Evolutionary conservation across 1,140 invertebrate genomes (phyloP).

Genomic region (Cryptotermes secundus): DNA sequence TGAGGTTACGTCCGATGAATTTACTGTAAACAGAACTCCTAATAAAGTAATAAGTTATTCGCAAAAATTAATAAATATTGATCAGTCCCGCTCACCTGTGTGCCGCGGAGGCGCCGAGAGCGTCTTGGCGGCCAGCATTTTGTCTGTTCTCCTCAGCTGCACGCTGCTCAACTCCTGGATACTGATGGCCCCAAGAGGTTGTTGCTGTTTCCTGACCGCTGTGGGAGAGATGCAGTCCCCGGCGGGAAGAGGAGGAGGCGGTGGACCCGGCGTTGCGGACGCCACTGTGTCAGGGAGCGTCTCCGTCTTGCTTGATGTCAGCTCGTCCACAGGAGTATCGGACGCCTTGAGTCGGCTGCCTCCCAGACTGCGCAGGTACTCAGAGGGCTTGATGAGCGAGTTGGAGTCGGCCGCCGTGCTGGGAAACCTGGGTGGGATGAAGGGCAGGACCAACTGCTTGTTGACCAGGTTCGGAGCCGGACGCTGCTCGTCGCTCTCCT

Average conservation of each 20-base stretch:
- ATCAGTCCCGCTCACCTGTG: background rate
- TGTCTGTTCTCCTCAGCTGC: conserved; percentile 67
- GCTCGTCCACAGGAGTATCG: background rate
- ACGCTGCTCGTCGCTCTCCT: background rate
- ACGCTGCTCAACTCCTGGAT: conserved; percentile 83
- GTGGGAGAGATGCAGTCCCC: background rate
- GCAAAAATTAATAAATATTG: too few relatives aligned
- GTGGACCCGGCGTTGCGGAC: background rate
- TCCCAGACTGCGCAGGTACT: conserved; percentile 72
- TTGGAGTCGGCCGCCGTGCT: conserved; percentile 65
- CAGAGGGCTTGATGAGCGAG: conserved; percentile 85
- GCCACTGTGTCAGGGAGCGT: conserved; percentile 48
- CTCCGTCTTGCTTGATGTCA: conserved; percentile 40
- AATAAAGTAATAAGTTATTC: too few relatives aligned
- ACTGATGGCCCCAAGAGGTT: conserved; percentile 78
- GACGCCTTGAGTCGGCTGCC: background rate
- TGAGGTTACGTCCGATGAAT: too few relatives aligned
- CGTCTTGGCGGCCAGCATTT: conserved; percentile 72
- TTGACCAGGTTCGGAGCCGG: conserved; percentile 64
- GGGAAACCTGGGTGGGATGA: conserved; percentile 85
- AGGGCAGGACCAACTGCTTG: conserved; percentile 80
- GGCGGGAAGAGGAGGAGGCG: background rate
- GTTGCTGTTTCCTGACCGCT: conserved; percentile 45
- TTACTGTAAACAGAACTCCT: too few relatives aligned
- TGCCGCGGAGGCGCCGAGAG: conserved; percentile 63